Conservation (phyloP, 2,113 vertebrate species). For the Macrotis lagotis region DNA sequence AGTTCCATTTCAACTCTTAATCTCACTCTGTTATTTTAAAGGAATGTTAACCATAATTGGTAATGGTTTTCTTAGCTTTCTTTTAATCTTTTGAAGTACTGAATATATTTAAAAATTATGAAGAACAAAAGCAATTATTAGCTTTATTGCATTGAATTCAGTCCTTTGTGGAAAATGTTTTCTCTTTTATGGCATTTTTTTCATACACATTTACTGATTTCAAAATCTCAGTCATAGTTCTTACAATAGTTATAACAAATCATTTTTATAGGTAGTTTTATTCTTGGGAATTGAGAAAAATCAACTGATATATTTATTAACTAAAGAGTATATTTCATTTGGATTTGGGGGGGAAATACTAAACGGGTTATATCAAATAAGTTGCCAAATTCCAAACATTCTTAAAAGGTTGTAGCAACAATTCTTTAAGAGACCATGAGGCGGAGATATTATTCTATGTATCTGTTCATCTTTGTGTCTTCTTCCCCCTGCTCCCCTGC, state of each 20-base stretch:
- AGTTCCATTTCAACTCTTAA: background rate
- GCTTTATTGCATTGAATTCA: conserved; percentile 24
- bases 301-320: background rate
- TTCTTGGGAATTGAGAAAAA: background rate
- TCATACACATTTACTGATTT: background rate
- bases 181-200: background rate
- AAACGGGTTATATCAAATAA: background rate
- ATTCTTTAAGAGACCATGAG: background rate
- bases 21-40: background rate
- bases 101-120: no score
- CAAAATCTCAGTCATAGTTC: background rate
- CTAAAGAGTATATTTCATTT: background rate
- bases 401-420: background rate
- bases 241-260: background rate
- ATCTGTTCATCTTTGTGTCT: background rate
- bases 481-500: conserved; percentile 8
- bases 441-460: background rate
- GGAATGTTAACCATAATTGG: background rate
- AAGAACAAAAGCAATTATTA: background rate
- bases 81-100: background rate
- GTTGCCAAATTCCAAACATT: background rate
- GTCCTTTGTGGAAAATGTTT: background rate
- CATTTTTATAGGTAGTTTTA: background rate
- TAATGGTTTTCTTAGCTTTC: background rate
- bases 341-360: background rate